Evolutionary conservation across 2,888 invertebrate species (phyloP), one percentile per base, ranked within the genome.

Genomic region (Cataglyphis livida): DNA sequence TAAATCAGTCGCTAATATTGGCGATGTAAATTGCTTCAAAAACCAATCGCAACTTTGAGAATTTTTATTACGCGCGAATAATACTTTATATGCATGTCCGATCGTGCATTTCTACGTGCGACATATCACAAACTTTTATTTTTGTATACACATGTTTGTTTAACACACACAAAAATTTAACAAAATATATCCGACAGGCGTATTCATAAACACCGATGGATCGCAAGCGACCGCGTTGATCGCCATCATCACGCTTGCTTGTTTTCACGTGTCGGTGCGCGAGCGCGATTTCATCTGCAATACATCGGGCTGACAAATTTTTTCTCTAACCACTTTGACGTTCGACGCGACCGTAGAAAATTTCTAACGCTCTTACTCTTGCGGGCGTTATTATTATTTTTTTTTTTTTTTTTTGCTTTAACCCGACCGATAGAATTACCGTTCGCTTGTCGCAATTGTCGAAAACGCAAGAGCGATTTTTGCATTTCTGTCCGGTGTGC

Each of bases 281-380:
- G 66, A 48, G 21, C n/a, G 41, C 74, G 78, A 85, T 87, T 82
- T 76, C 44, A 75, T 51, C 59, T 64, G 32, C 64, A 76, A 38
- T 57, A 78, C 76, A 25, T 57, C 81, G 65, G 83, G 65, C 68
- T 83, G 87, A 85, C 86, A 85, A 76, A 79, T 74, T 81, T 84
- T 85, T 78, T 57, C 81, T 75, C 48, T 38, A 71, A 74, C 68
- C 74, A 61, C 78, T 78, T 62, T 54, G 74, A 81, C 81, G 81
- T 62, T 81, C 64, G 62, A 54, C 62, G 21, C 51, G 51, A 44
- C 28, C 32, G 51, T 35, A 74, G 62, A 38, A 54, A 81, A 71
- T 79, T 70, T 59, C 78, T 79, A 79, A 71, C 78, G 70, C 59
- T 51, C n/a, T 32, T 38, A 70, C 70, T n/a, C 28, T 28, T 28